Evolutionary conservation across 2,888 invertebrate genomes (phyloP).

Genomic region (Pyrrhia umbra): DNA sequence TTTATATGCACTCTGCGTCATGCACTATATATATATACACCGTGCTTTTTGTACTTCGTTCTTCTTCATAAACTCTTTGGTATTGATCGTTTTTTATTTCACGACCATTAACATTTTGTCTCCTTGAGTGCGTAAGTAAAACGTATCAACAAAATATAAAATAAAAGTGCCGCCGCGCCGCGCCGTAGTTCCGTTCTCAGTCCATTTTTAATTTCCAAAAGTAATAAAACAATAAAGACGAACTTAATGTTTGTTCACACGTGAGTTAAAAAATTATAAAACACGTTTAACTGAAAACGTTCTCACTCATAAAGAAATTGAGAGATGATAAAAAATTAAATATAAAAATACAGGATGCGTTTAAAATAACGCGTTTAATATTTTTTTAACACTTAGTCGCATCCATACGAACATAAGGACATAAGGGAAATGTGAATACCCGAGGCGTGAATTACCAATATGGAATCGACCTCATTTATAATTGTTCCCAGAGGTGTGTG

Average conservation of each 20-base stretch:
- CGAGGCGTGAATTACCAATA: slow-evolving; percentile 61
- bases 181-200: slow-evolving; percentile 31
- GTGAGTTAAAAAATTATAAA: slow-evolving; percentile 28
- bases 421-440: slow-evolving; percentile 61
- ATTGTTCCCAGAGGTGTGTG: slow-evolving; percentile 62
- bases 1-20: slow-evolving; percentile 21
- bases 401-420: slow-evolving; percentile 30
- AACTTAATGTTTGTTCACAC: slow-evolving; percentile 33
- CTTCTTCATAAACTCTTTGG: neutral
- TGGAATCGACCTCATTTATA: slow-evolving; percentile 67
- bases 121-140: neutral
- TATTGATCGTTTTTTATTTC: neutral
- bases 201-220: slow-evolving; percentile 23
- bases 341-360: slow-evolving; percentile 46
- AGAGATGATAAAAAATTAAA: slow-evolving; percentile 35
- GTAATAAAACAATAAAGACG: slow-evolving; percentile 27
- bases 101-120: neutral
- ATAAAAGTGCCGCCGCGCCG: slow-evolving; percentile 1
- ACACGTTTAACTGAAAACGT: slow-evolving; percentile 21
- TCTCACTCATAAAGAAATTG: slow-evolving; percentile 44
- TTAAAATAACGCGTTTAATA: slow-evolving; percentile 31
- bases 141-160: neutral
- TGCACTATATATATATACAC: slow-evolving; percentile 1
- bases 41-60: too few relatives aligned
- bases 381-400: slow-evolving; percentile 53